A percentile compares a stretch with the other conserved stretches of the same genome.
These are phyloP conservation scores for Calliopum simillimum DNA, from an alignment of 2,888 invertebrate genomes.

Conservation along the genomic window DNA sequence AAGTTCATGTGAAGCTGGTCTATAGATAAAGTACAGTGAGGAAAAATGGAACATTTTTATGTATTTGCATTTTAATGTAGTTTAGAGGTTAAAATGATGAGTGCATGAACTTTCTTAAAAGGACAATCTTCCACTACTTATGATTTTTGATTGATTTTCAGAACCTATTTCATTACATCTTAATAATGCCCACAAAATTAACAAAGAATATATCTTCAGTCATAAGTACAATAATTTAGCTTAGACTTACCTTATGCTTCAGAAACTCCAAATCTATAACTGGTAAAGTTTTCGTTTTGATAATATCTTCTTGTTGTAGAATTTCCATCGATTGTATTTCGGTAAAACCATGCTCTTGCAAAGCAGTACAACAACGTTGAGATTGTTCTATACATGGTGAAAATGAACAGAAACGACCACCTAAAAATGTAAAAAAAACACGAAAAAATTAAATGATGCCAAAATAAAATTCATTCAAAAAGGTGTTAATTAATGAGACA, in stretches of 20 bases:
- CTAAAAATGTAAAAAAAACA: constrained; percentile 66
- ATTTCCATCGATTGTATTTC: constrained; percentile 91
- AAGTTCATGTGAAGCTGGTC: background rate
- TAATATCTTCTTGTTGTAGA: constrained; percentile 81
- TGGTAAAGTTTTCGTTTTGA: constrained; percentile 75
- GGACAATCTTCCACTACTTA: too few species aligned
- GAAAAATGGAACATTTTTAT: background rate
- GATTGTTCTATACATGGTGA: constrained; percentile 99
- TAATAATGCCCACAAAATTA: too few species aligned
- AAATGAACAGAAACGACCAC: constrained; percentile 96
- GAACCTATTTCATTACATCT: too few species aligned
- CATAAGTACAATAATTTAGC: background rate
- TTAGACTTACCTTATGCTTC: constrained; percentile 71
- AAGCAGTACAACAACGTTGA: constrained; percentile 82
- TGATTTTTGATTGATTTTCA: too few species aligned
- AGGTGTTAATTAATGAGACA: too few species aligned
- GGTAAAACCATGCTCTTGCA: constrained; percentile 81
- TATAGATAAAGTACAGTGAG: background rate
- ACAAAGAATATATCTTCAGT: too few species aligned
- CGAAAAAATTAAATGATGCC: too few species aligned
- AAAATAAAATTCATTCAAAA: too few species aligned
- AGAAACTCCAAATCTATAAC: constrained; percentile 78
- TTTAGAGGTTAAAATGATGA: background rate
- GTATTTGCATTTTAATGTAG: background rate
- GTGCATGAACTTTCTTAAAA: too few species aligned